Percentiles rank a stretch among this genome's conserved stretches.
phyloP scores from a whole-genome alignment of 2,888 invertebrate genomes.

The Caenorhabditis wallacei region DNA sequence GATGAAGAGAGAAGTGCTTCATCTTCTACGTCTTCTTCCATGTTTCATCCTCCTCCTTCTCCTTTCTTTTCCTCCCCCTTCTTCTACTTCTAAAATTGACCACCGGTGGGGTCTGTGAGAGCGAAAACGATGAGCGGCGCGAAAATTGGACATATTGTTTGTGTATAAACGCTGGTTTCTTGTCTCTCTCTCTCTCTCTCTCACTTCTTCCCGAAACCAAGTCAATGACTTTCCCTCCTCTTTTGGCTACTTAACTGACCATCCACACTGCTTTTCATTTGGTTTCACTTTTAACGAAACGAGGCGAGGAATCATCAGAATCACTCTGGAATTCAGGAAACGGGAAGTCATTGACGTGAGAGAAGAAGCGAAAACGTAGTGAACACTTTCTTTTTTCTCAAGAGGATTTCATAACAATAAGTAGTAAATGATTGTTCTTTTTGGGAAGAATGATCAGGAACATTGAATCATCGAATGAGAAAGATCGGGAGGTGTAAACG shows the following conservation, averaged over 20 bases:
- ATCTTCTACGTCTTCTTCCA: conserved; percentile 1
- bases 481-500: neutral
- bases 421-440: neutral
- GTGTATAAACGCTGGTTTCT: conserved; percentile 53
- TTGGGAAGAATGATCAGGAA: neutral
- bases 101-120: neutral
- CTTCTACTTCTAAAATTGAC: conserved; percentile 41
- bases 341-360: conserved; percentile 6
- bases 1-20: neutral
- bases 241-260: conserved; percentile 53
- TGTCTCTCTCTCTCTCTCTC: neutral
- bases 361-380: neutral
- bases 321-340: conserved; percentile 41
- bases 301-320: conserved; percentile 7
- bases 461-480: conserved; percentile 2
- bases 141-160: conserved; percentile 61
- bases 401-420: conserved; percentile 8
- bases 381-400: conserved; percentile 14
- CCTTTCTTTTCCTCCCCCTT: conserved; percentile 14
- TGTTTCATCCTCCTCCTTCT: neutral
- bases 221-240: conserved; percentile 61
- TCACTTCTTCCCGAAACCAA: conserved; percentile 24
- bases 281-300: conserved; percentile 43
- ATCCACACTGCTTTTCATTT: conserved; percentile 29
- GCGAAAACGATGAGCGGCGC: conserved; percentile 50